These are phyloP conservation scores for Choloepus didactylus DNA, from an alignment of 2,797 vertebrate genomes.

Conservation along the genomic window DNA sequence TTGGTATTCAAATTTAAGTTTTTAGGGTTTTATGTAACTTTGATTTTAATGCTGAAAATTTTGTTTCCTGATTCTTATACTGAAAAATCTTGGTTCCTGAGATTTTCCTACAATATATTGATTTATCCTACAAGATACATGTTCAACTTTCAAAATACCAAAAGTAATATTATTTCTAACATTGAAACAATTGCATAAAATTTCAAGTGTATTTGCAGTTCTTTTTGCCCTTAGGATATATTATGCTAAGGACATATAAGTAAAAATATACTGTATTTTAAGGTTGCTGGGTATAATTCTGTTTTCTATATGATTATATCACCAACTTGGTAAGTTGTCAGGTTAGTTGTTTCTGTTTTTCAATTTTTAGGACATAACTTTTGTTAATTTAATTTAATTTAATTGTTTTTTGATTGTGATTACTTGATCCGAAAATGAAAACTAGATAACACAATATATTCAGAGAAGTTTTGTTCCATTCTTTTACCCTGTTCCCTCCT, in stretches of 20 bases:
- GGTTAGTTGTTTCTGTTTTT: background rate
- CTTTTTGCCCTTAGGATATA: background rate
- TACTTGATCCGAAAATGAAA: background rate
- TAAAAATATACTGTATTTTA: background rate
- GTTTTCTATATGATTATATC: background rate
- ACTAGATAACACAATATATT: background rate
- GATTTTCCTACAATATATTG: background rate
- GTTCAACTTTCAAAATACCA: background rate
- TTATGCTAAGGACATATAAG: background rate
- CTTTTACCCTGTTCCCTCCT: background rate
- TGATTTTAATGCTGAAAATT: conserved; percentile 25
- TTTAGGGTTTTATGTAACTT: background rate
- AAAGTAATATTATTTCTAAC: background rate
- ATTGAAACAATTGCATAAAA: background rate
- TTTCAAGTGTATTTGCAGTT: background rate
- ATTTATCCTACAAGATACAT: background rate
- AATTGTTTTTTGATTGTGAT: background rate
- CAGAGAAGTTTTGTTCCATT: background rate
- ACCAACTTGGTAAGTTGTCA: background rate
- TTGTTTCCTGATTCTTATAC: background rate
- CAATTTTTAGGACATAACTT: background rate
- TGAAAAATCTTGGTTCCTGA: background rate
- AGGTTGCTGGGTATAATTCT: background rate
- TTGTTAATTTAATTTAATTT: conserved; percentile 1
- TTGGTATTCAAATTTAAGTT: conserved; percentile 9